Conservation (phyloP, 2,797 vertebrate species). For the Aplochiton taeniatus region DNA sequence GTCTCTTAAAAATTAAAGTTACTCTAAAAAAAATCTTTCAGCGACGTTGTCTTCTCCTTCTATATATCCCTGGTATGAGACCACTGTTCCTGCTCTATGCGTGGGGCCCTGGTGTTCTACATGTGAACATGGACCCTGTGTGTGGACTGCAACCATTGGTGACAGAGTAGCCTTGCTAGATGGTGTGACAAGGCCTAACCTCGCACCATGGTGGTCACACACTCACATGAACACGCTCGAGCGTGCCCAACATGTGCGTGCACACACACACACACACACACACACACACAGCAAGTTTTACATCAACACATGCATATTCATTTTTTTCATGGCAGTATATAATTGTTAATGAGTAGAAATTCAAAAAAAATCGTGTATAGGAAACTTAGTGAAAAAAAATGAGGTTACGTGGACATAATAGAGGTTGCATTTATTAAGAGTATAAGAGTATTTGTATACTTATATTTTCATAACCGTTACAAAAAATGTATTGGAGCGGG, state of each 20-base stretch:
- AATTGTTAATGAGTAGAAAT: too few relatives aligned
- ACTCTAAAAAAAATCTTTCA: too few relatives aligned
- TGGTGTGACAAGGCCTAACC: constrained; percentile 7
- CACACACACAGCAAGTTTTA: constrained; percentile 11
- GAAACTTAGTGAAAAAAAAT: too few relatives aligned
- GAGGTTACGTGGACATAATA: too few relatives aligned
- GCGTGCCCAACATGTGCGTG: background rate
- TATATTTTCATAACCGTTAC: too few relatives aligned
- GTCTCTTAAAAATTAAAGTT: too few relatives aligned
- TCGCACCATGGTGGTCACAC: constrained; percentile 3
- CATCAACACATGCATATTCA: constrained; percentile 1
- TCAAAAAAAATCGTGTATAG: too few relatives aligned
- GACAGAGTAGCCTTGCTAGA: background rate
- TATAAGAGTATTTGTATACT: too few relatives aligned
- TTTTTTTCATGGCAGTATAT: too few relatives aligned
- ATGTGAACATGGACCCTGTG: constrained; percentile 7
- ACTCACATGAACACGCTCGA: background rate
- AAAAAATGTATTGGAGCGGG: too few relatives aligned
- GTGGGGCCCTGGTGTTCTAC: background rate
- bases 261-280: constrained; percentile 4
- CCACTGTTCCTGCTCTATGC: background rate
- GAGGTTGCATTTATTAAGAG: too few relatives aligned
- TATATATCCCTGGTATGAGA: background rate
- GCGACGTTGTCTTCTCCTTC: too few relatives aligned
- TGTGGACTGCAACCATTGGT: constrained; percentile 7